A percentile compares a stretch with the other conserved stretches of the same genome.
Conservation (phyloP, 2,113 vertebrate genomes). For the Rhineura floridana region DNA sequence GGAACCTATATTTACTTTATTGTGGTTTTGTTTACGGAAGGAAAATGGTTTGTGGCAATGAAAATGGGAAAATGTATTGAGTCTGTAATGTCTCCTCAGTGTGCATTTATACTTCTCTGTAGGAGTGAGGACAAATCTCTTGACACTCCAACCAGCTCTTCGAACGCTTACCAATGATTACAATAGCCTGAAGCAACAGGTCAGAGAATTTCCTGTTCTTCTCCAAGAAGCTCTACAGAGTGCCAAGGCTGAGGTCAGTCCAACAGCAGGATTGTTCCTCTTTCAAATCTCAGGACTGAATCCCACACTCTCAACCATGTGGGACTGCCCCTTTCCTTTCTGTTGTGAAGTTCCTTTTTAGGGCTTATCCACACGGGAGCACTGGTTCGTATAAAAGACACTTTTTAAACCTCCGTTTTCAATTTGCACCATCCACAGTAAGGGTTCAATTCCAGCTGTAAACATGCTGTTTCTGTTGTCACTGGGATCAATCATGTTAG, state of each 20-base stretch:
- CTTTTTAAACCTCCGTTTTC: too few species aligned
- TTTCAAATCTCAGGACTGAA: too few species aligned
- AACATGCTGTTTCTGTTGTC: too few species aligned
- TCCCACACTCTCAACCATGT: rapidly evolving
- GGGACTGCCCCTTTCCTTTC: neutral
- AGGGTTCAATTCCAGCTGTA: too few species aligned
- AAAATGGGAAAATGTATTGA: neutral
- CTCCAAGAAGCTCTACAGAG: slow-evolving; percentile 87
- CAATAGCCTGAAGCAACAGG: slow-evolving; percentile 92
- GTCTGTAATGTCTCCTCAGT: neutral
- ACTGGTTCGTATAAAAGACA: too few species aligned
- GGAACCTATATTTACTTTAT: neutral
- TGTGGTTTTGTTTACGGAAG: neutral
- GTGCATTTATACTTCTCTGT: neutral
- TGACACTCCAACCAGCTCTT: slow-evolving; percentile 91
- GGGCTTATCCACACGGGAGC: too few species aligned
- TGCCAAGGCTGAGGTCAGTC: slow-evolving; percentile 86
- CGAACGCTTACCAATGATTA: slow-evolving; percentile 93
- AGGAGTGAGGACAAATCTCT: slow-evolving; percentile 93
- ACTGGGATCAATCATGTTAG: too few species aligned
- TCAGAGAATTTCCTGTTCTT: slow-evolving; percentile 91
- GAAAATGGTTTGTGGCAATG: neutral
- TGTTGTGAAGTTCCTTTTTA: too few species aligned
- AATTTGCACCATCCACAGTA: too few species aligned
- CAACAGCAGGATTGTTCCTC: neutral